Evolutionary conservation across 2,113 vertebrate genomes (phyloP), one percentile per base, ranked within the genome.

Genomic region (Vireo altiloquus): DNA sequence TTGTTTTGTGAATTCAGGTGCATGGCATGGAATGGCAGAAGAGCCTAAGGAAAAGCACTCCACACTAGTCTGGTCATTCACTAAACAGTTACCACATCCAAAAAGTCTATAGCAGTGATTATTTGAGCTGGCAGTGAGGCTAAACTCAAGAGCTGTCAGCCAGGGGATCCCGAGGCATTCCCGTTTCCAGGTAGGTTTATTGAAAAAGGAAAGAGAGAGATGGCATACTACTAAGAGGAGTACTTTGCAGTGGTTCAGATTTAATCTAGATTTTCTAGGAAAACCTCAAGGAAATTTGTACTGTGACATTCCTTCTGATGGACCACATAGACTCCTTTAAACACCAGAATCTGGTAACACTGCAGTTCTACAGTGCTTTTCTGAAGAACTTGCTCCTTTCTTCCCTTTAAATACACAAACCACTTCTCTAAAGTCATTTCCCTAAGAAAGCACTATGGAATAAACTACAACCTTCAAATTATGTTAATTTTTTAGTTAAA

Each of bases 21-120:
- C 16, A 21, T 2, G 27, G 24, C 15, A 15, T 6, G 2, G 28
- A 15, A 44, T 17, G 6, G 6, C 5, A 5, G 5, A 4, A 11
- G 11, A 28, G 19, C 23, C 39, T 31, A 47, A 59, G 20, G 63
- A 52, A 72, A 77, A 39, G 21, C 28, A 80, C 7, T 13, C 17
- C 25, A 52, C 12, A 16, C 7, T 3, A 4, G 23, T 42, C 30
- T 40, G 19, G 39, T 57, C 15, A 46, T 53, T 53, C 44, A 49
- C 15, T 81, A 21, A 83, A 49, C 11, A 53, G 33, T 21, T 28
- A 40, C 8, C 11, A 37, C 22, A 70, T 27, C n/a, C 31, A 65
- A 22, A 56, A 85, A 11, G 8, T 46, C 50, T 56, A 13, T 3
- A 65, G 23, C 27, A 84, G 39, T 0, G 2, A 59, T 30, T 39